Evolutionary conservation across 2,888 invertebrate genomes (phyloP).

Genomic region (Siphlonurus alternatus): DNA sequence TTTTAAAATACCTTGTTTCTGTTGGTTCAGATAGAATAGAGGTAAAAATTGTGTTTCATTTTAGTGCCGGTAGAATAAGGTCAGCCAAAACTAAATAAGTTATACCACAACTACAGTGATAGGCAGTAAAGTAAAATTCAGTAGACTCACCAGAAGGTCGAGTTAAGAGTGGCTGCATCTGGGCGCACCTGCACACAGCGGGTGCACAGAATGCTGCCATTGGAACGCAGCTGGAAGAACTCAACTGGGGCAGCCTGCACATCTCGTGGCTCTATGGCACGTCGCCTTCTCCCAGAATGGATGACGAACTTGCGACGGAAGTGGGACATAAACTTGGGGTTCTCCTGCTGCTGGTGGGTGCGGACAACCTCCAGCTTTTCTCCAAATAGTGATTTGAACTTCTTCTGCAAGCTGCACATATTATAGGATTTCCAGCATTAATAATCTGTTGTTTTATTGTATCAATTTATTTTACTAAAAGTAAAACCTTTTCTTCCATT

Average conservation of each 20-base stretch:
- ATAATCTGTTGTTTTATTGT: too few species aligned
- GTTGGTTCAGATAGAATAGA: neutral
- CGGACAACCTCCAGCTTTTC: conserved; percentile 88
- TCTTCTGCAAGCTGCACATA: conserved; percentile 57
- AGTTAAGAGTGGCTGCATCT: conserved; percentile 73
- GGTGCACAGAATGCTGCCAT: conserved; percentile 87
- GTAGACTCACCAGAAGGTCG: conserved; percentile 71
- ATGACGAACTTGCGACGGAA: conserved; percentile 91
- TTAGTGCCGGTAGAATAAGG: neutral
- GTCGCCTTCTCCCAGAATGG: conserved; percentile 53
- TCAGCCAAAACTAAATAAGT: neutral
- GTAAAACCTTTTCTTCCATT: too few species aligned
- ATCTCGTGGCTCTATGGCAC: neutral
- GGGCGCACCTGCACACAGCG: conserved; percentile 79
- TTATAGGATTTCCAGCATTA: too few species aligned
- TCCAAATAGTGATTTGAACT: conserved; percentile 73
- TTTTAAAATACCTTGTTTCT: neutral
- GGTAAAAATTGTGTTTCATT: neutral
- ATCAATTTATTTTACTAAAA: too few species aligned
- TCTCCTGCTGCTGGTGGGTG: conserved; percentile 97
- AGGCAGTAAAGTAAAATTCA: neutral
- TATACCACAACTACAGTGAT: neutral
- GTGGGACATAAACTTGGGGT: conserved; percentile 94
- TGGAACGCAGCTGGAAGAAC: conserved; percentile 88
- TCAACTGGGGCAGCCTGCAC: conserved; percentile 38